Conservation (phyloP, 2,113 vertebrate species). For the Notarius lentiginosus region DNA sequence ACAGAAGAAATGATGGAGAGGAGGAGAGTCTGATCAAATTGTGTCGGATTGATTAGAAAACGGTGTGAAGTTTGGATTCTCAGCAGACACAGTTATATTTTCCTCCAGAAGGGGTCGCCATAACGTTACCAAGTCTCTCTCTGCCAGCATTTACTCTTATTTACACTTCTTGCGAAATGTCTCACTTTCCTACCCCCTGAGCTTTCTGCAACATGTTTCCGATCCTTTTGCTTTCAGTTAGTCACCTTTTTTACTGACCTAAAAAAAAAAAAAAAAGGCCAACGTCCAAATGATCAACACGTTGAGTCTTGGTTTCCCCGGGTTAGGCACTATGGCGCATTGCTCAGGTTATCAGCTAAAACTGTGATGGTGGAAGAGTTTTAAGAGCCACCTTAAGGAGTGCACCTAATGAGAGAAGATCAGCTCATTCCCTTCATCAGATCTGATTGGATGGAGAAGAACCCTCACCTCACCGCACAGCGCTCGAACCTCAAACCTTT, state of each 20-base stretch:
- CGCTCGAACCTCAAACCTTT: slow-evolving; percentile 68
- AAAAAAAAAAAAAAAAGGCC: slow-evolving; percentile 62
- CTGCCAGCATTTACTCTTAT: slow-evolving; percentile 60
- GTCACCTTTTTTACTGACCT: background rate
- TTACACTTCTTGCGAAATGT: slow-evolving; percentile 71
- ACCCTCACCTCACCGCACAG: slow-evolving; percentile 74
- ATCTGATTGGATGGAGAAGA: slow-evolving; percentile 91
- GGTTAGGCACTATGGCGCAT: slow-evolving; percentile 77
- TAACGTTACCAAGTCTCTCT: slow-evolving; percentile 57
- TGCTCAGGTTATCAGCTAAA: slow-evolving; percentile 69
- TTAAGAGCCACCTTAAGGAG: slow-evolving; percentile 58
- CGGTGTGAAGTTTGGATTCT: background rate
- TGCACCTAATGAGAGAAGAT: slow-evolving; percentile 86
- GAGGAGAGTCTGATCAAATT: background rate
- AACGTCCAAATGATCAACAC: slow-evolving; percentile 75
- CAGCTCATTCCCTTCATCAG: slow-evolving; percentile 81
- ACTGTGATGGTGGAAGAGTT: slow-evolving; percentile 48
- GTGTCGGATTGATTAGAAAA: background rate
- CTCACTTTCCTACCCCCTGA: slow-evolving; percentile 70
- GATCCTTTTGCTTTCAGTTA: slow-evolving; percentile 46
- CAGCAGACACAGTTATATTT: slow-evolving; percentile 53
- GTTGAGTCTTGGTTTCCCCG: slow-evolving; percentile 77
- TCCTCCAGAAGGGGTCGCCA: slow-evolving; percentile 88
- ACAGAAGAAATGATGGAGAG: background rate
- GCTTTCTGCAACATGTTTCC: slow-evolving; percentile 61